Evolutionary conservation across 2,113 vertebrate species (phyloP), one percentile per base, ranked within the genome.

Genomic region (Camelus bactrianus): DNA sequence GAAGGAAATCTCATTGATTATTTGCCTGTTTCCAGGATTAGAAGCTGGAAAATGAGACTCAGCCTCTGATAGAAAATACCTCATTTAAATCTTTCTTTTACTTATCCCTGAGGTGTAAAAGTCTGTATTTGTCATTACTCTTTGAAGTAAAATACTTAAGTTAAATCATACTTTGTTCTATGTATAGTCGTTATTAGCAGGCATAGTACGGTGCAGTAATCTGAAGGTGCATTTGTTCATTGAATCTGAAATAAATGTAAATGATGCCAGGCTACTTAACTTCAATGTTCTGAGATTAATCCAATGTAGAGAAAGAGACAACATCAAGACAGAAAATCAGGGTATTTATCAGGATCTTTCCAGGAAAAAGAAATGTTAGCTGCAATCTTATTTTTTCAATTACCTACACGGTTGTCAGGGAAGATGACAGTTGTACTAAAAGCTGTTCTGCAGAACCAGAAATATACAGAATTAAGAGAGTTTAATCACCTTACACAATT

Each of bases 1-100:
- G 73, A 93, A 94, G 11, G 8, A 46, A 89, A 26, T 46, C 54
- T 72, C 4, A 30, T 30, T 95, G 56, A 81, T 96, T 80, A 80
- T 79, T 96, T 58, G 48, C 22, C 69, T 64, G 42, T 60, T 94
- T 24, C 28, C 20, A 92, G n/a, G 81, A n/a, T 1, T 35, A 1
- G 4, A 86, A 95, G 1, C 3, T 19, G 20, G 15, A 62, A 28
- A 24, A 72, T 64, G 32, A 92, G 50, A 52, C 1, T 70, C 1
- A 14, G 1, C 8, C 1, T 92, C 75, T 92, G 3, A 46, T 16
- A 73, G 42, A 94, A 94, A 97, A 89, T 5, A 6, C 5, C 6
- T 28, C 19, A 9, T 73, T 93, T 79, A 89, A 88, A 13, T 67
- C 3, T 26, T 22, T n/a, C 65, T 94, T 72, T 79, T 62, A 32